Evolutionary conservation across 2,888 invertebrate genomes (phyloP), one percentile per base, ranked within the genome.

Genomic region (Lysandra coridon): DNA sequence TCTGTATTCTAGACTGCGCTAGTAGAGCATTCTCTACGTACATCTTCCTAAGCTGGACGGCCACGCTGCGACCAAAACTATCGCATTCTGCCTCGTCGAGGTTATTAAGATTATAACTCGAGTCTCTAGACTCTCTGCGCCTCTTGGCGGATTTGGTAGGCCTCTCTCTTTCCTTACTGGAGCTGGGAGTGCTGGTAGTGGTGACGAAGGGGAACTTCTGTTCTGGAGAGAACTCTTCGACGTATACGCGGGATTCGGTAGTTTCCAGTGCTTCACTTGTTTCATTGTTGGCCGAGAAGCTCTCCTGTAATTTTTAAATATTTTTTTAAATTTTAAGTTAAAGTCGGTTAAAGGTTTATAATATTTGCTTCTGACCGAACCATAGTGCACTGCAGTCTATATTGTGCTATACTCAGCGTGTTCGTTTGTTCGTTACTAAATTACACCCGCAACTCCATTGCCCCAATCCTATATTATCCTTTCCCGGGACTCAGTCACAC

Each of bases 1-100:
- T 78, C 78, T 78, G 78, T 14, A 78, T 73, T 73, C 78, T 78
- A 30, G 64, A 64, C 49, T 78, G 78, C 53, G 78, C 78, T 7
- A 78, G n/a, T 33, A 78, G 30, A 49, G 78, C 78, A 73, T 78
- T 78, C n/a, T 78, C 78, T 37, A 69, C 73, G 12, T 73, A 78
- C 64, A 78, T 64, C 23, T 78, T 75, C 73, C 69, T 78, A n/a
- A 73, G 79, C 40, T 80, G 74, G 33, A 80, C 30, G 30, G 75
- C 75, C 5, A 73, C 78, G 57, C 69, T 78, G 3, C 73, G 17
- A 23, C 78, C 78, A 7, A 78, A 78, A 14, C 33, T 60, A 5
- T 60, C 77, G 53, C 49, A 77, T 2, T n/a, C 60, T 5, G 57
- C 30, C 30, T 77, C 75, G 7, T 69, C 69, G 1, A 69, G 17